Evolutionary conservation across 1,140 invertebrate genomes (phyloP), one percentile per base, ranked within the genome.

Genomic region (Lepidurus arcticus): DNA sequence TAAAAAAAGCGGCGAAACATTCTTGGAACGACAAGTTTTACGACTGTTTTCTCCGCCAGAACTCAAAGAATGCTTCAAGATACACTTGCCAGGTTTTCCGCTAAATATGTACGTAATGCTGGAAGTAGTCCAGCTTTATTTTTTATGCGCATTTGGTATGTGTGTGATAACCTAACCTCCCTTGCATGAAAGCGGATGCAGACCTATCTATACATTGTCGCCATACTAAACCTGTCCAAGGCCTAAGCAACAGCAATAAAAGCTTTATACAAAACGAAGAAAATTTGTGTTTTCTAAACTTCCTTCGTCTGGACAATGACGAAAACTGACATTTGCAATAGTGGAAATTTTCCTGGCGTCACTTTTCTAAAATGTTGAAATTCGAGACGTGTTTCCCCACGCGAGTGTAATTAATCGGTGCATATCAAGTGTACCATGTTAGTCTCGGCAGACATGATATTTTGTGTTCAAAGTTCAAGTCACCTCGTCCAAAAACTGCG

Each of bases 191-290:
- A 65, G 53, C 53, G 53, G 53, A 65, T 65, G 53, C 53, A 21
- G 53, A 65, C 53, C 16, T 65, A 65, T 65, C 53, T 9, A 65
- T 16, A 65, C 21, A 16, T 16, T 65, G 53, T 65, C 53, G 53
- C 53, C 53, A 65, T n/a, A n/a, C 9, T 65, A 7, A 65, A 9
- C 53, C 53, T 65, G n/a, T 65, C 53, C 9, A 16, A 13, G n/a
- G 8, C 53, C 53, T 13, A 65, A 65, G 53, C 53, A 65, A 65
- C 53, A 65, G 53, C n/a, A 65, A 65, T 65, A 65, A 65, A 65
- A 65, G 16, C 10, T 13, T n/a, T 65, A 21, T n/a, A 65, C 1
- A 65, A n/a, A 21, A 13, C 53, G 6, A 7, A n/a, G 9, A 7
- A 16, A 9, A 16, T 7, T 21, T 5, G 16, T 65, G 53, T 7